Conservation (phyloP, 2,797 vertebrate species). For the Parotocinclus haroldoi region DNA sequence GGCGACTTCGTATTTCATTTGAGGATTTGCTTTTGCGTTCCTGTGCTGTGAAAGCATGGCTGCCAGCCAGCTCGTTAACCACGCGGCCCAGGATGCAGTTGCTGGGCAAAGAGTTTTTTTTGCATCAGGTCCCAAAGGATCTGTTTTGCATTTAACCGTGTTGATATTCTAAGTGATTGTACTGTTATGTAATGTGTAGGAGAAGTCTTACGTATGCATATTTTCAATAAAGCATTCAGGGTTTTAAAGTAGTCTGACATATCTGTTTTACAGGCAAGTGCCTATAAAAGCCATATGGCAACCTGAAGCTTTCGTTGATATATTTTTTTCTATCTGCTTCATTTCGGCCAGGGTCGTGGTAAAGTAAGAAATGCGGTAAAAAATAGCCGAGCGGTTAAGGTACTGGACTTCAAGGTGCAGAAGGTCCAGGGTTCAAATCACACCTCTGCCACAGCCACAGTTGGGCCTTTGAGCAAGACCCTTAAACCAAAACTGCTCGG, state of each 20-base stretch:
- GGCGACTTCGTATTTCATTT: constrained; percentile 49
- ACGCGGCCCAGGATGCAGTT: constrained; percentile 31
- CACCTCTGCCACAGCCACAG: no score
- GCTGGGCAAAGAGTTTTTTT: constrained; percentile 48
- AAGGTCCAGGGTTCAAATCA: no score
- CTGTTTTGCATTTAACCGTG: constrained; percentile 70
- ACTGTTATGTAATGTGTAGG: constrained; percentile 81
- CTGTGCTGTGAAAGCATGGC: constrained; percentile 52
- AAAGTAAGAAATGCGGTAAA: no score
- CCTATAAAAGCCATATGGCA: no score
- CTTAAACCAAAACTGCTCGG: no score
- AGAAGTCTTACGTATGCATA: constrained; percentile 82
- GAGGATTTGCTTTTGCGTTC: constrained; percentile 46
- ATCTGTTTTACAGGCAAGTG: no score
- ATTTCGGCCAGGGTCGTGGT: no score
- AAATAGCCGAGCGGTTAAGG: no score
- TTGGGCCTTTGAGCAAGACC: no score
- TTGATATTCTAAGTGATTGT: constrained; percentile 78
- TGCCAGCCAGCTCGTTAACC: constrained; percentile 46
- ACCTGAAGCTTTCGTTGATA: no score
- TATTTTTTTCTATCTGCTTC: no score
- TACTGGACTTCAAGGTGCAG: no score
- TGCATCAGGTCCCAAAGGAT: constrained; percentile 58
- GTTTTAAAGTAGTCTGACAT: constrained; percentile 59
- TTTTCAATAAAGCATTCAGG: constrained; percentile 86